A percentile compares a stretch with the other conserved stretches of the same genome.
phyloP scores from a whole-genome alignment of 1,140 invertebrate genomes.

The Colletes latitarsis region DNA sequence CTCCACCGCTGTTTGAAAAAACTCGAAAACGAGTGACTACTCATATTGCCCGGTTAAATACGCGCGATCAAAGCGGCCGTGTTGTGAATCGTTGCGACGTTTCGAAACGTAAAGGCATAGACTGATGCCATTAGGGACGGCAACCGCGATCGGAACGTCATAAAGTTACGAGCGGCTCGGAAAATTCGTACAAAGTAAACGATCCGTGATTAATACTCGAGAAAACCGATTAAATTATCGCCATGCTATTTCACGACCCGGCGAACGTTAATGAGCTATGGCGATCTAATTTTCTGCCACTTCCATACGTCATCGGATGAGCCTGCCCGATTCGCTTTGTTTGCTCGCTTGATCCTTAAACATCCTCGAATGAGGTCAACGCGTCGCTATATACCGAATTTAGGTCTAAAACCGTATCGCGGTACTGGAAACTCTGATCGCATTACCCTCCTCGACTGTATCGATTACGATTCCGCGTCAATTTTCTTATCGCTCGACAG shows the following conservation, averaged over 20 bases:
- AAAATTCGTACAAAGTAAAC: not conserved
- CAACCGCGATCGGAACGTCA: not conserved
- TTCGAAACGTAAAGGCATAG: conserved; percentile 11
- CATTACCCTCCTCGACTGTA: conserved; percentile 13
- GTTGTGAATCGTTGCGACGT: not conserved
- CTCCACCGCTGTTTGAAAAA: conserved; percentile 51
- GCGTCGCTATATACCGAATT: conserved; percentile 22
- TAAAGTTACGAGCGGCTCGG: not conserved
- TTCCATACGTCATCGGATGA: conserved; percentile 40
- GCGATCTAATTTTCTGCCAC: conserved; percentile 38
- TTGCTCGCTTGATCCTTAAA: conserved; percentile 32
- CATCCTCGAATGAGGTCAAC: conserved; percentile 31
- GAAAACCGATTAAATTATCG: conserved; percentile 8
- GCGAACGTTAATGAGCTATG: conserved; percentile 17
- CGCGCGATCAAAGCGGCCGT: conserved; percentile 31
- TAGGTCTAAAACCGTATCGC: conserved; percentile 38
- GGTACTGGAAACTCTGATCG: conserved; percentile 23
- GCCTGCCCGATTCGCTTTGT: conserved; percentile 29
- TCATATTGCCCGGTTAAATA: conserved; percentile 50
- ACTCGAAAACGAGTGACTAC: conserved; percentile 60
- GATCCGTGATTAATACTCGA: conserved; percentile 5
- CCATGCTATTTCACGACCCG: conserved; percentile 6
- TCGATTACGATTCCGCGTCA: not conserved
- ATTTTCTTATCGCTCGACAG: not conserved
- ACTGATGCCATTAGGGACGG: conserved; percentile 13